Base-by-base conservation (phyloP, 1,140 invertebrate species). In the Drosophila obscura region DNA sequence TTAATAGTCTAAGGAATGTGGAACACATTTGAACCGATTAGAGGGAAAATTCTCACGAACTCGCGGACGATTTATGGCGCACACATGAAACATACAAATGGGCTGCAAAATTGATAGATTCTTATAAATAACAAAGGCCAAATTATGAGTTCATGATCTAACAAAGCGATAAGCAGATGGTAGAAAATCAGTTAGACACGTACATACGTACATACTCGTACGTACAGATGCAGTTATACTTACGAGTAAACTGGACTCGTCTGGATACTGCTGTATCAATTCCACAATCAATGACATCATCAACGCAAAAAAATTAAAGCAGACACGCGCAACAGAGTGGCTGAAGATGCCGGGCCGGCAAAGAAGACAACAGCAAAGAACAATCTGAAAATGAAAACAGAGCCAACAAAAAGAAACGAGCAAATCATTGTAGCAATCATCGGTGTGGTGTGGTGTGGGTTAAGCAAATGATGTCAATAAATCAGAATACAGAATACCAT, bases 211-310 rank as follows among this genome's bases (percentile, higher is more conserved):
- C 19, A 19, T 19, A 19, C 19, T 19, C 19, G 19, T 19, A 19
- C 19, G 19, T 50, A 41, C 13, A 15, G 9, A 22, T 9, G 19
- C 15, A 24, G 9, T 5, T 28, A 59, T 31, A 13, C 5, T 19
- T 35, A 26, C 43, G 67, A 46, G 57, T 67, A 67, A 71, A 16
- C 24, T 24, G 15, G 19, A 61, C 7, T 22, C 26, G 68, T 64
- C 26, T 64, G 56, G 24, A 22, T 74, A 13, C 51, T 64, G 64
- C 26, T 75, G 58, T 71, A 82, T 61, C 63, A 81, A 57, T 46
- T 72, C 56, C 43, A 65, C 11, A 52, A 63, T 61, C 64, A 53
- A 85, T 85, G 81, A 85, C 81, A 85, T 85, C 81, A 85, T 52
- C 82, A 55, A 65, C 51, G 31, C n/a, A 7, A 68, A 85, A 79